Percentiles rank a stretch among this genome's conserved stretches.
These are phyloP conservation scores for Malurus melanocephalus DNA, from an alignment of 2,113 vertebrate species.

Conservation along the genomic window DNA sequence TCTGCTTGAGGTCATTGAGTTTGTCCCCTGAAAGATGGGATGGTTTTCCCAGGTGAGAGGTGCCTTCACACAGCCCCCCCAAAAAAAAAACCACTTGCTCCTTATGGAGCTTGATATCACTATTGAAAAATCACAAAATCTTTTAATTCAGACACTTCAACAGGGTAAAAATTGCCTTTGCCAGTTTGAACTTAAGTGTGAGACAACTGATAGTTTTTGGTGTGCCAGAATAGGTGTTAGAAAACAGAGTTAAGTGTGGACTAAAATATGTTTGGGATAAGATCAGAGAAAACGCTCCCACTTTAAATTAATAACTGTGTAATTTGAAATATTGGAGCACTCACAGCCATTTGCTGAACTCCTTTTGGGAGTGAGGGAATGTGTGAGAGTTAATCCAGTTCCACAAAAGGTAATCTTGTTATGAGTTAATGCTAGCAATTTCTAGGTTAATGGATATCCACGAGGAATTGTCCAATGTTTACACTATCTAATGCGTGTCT, in stretches of 20 bases:
- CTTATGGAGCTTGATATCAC: neutral
- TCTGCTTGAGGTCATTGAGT: neutral
- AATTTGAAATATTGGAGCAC: neutral
- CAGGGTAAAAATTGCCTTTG: neutral
- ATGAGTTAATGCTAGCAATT: slow-evolving; percentile 14
- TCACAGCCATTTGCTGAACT: neutral
- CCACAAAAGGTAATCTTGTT: slow-evolving; percentile 27
- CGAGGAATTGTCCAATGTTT: slow-evolving; percentile 35
- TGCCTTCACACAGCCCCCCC: neutral
- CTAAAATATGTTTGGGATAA: neutral
- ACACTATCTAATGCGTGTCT: neutral
- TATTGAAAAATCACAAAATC: neutral
- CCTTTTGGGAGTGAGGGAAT: neutral
- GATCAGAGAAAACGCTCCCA: neutral
- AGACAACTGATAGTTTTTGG: neutral
- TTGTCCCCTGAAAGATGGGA: neutral
- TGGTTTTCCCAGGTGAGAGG: neutral
- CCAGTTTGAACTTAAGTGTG: neutral
- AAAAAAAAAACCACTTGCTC: neutral
- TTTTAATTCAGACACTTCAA: neutral
- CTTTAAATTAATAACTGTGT: neutral
- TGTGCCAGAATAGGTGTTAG: neutral
- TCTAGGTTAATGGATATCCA: slow-evolving; percentile 4
- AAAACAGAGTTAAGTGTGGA: neutral
- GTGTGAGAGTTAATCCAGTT: slow-evolving; percentile 22